Evolutionary conservation across 2,888 invertebrate genomes (phyloP).

Genomic region (Drosophila quinaria): DNA sequence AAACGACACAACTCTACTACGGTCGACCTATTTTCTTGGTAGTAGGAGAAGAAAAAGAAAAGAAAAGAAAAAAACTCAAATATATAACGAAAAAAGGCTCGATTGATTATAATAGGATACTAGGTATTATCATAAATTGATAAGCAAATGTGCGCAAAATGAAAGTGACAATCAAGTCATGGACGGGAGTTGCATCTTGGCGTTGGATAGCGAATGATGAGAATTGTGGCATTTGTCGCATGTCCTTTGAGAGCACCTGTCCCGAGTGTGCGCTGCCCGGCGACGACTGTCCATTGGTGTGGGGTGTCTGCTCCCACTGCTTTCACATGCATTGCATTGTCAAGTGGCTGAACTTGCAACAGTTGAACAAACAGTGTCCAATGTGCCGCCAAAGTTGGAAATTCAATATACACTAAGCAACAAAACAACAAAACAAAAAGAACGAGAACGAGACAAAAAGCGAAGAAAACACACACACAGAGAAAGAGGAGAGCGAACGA

Average conservation of each 20-base stretch:
- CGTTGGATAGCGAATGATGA: constrained; percentile 99
- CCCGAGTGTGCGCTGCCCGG: constrained; percentile 99
- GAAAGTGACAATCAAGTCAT: constrained; percentile 86
- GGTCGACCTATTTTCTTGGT: constrained; percentile 73
- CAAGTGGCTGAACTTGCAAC: constrained; percentile 99
- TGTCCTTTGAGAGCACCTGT: constrained; percentile 99
- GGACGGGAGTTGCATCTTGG: constrained; percentile 99
- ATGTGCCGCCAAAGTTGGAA: constrained; percentile 99
- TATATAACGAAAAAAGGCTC: constrained; percentile 59
- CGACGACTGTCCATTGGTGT: constrained; percentile 98
- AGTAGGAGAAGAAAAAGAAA: constrained; percentile 55
- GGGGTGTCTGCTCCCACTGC: constrained; percentile 99
- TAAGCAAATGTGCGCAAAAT: constrained; percentile 81
- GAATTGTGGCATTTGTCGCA: constrained; percentile 99
- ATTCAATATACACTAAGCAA: constrained; percentile 91
- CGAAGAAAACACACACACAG: constrained; percentile 26
- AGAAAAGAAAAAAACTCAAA: constrained; percentile 23
- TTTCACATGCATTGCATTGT: constrained; percentile 99
- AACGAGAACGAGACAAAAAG: constrained; percentile 25
- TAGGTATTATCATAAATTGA: constrained; percentile 35
- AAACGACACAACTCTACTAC: constrained; percentile 17
- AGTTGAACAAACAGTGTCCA: constrained; percentile 94
- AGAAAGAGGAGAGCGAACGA: constrained; percentile 19
- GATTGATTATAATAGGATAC: constrained; percentile 15
- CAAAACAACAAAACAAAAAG: constrained; percentile 15